phyloP scores from a whole-genome alignment of 2,888 invertebrate genomes.

The Lithophane leautieri region DNA sequence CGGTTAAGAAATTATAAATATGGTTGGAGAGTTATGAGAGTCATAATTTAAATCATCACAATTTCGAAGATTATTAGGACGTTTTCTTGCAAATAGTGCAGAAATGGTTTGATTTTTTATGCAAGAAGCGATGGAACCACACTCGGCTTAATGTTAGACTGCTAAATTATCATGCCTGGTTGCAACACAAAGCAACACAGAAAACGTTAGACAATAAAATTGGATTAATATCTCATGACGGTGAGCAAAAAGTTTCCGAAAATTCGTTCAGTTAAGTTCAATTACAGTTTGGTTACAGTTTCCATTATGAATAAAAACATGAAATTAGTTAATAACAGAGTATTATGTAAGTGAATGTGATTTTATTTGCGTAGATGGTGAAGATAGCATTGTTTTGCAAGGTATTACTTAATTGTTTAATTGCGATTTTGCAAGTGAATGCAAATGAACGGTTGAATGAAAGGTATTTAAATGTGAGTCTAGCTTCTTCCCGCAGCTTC shows the following conservation, averaged over 20 bases:
- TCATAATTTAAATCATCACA: not conserved
- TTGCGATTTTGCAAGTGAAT: conserved; percentile 42
- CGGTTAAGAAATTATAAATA: not conserved
- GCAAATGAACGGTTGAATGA: conserved; percentile 33
- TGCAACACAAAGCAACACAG: not conserved
- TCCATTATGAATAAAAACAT: conserved; percentile 24
- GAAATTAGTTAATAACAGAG: conserved; percentile 4
- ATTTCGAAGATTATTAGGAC: not conserved
- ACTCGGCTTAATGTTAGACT: not conserved
- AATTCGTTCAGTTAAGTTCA: not conserved
- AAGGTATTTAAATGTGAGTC: conserved; percentile 21
- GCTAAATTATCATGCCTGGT: not conserved
- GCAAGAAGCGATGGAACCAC: not conserved
- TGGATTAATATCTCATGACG: not conserved
- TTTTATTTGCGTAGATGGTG: conserved; percentile 32
- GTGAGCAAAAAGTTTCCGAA: not conserved
- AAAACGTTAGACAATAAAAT: not conserved
- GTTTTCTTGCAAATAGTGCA: not conserved
- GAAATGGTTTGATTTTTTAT: no score
- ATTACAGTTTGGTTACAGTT: no score
- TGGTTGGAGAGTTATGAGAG: no score
- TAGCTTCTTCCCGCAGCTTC: no score
- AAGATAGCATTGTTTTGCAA: conserved; percentile 46
- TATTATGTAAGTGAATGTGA: conserved; percentile 8
- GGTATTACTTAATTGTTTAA: conserved; percentile 49